Base-by-base conservation (phyloP, 2,797 vertebrate genomes). In the Xenopus petersii region DNA sequence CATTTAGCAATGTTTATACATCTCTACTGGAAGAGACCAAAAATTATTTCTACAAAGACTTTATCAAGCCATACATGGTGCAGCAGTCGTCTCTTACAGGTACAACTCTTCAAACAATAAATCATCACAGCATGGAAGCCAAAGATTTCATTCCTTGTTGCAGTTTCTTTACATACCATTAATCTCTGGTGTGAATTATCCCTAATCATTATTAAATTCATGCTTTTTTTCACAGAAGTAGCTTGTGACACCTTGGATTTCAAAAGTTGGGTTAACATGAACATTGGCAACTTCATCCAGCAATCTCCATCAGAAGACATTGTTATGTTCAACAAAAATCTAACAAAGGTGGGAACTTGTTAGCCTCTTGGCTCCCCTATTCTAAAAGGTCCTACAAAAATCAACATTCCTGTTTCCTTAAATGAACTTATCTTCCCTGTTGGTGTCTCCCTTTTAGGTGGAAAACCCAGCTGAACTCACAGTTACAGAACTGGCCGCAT, bases 31-130 rank as follows among this genome's bases (percentile, higher is more conserved):
- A 24, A 1, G 3, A 54, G 1, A 77, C 48, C 8, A n/a, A 8
- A 17, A 5, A 54, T 12, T 46, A 42, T 10, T 58, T 76, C 15
- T 76, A 71, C n/a, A 66, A 21, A 26, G 26, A 26, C 6, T 76
- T 76, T 16, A 70, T 76, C 10, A 71, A 62, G 46, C 13, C 24
- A 9, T 76, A 61, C 64, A 13, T 76, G 46, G 60, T 6, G 4
- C 42, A 60, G n/a, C 5, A 10, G 0, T 4, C 30, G 16, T 64
- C n/a, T n/a, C 30, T 66, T 60, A 21, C 62, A 76, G 75, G 75
- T 76, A 75, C 8, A 21, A 24, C 5, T 3, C 13, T 55, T 15
- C 11, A 2, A 12, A 17, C 0, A 55, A 55, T n/a, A 4, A 36
- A 1, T 6, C 33, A 1, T 36, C 33, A 55, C 4, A 8, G 6